These are phyloP conservation scores for Eremobia ochroleuca DNA, from an alignment of 2,888 invertebrate genomes.

Conservation along the genomic window DNA sequence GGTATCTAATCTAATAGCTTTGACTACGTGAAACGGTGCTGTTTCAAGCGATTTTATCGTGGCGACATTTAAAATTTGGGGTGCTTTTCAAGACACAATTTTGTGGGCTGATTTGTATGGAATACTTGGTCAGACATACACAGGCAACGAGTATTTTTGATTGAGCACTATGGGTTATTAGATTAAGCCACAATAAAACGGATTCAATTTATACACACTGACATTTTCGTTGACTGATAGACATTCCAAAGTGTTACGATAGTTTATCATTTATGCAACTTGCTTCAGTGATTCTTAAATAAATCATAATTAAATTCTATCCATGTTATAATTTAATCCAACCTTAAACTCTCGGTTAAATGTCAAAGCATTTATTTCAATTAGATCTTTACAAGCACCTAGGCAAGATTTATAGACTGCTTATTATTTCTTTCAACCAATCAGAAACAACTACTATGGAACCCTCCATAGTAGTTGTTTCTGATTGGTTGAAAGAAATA, in stretches of 20 bases:
- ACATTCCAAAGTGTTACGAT: neutral
- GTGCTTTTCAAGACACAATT: neutral
- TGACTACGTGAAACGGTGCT: conserved; percentile 8
- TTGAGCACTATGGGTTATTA: conserved; percentile 39
- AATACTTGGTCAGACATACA: conserved; percentile 1
- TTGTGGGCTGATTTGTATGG: neutral
- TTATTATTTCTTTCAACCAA: neutral
- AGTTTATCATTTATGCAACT: no score
- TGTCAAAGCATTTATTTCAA: conserved; percentile 34
- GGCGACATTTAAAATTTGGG: neutral
- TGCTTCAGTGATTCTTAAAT: neutral
- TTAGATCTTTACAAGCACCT: neutral
- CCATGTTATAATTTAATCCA: neutral
- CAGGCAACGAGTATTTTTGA: neutral
- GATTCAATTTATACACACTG: neutral
- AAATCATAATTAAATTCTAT: neutral
- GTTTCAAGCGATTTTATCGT: conserved; percentile 17
- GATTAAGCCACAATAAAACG: conserved; percentile 8
- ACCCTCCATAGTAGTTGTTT: no score
- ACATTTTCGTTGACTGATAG: neutral
- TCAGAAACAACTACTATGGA: neutral
- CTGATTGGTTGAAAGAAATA: no score
- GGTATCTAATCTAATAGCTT: no score
- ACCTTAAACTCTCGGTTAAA: conserved; percentile 23
- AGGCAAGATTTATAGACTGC: neutral